Evolutionary conservation across 2,797 vertebrate genomes (phyloP).

Genomic region (Neosilurus mollespiculum): DNA sequence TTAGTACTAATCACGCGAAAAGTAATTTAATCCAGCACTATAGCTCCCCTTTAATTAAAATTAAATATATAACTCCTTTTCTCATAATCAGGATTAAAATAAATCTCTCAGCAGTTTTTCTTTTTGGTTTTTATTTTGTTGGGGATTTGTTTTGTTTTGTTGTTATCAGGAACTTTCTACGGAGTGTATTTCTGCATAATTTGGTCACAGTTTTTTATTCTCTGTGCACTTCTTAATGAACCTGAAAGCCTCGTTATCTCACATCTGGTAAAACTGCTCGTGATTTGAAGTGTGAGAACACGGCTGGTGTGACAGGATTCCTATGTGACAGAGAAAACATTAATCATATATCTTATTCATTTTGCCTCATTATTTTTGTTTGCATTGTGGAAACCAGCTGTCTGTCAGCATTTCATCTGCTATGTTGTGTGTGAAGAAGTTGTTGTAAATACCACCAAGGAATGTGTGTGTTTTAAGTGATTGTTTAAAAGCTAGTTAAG

Average conservation of each 20-base stretch:
- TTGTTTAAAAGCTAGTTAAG: neutral
- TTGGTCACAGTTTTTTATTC: neutral
- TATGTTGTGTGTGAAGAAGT: neutral
- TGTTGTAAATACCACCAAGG: neutral
- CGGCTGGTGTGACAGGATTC: slow-evolving; percentile 1
- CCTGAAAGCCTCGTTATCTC: neutral
- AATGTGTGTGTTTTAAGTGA: neutral
- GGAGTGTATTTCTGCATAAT: neutral
- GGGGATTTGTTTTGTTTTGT: too few species aligned
- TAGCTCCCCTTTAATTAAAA: too few species aligned
- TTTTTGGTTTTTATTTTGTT: neutral
- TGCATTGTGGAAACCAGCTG: neutral
- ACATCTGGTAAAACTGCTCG: neutral
- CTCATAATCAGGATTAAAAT: neutral
- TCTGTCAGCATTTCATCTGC: neutral
- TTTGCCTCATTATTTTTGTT: neutral
- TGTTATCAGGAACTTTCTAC: neutral
- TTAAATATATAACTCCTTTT: neutral
- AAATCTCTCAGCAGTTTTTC: neutral
- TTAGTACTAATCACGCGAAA: too few species aligned
- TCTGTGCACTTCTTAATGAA: neutral
- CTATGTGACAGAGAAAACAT: neutral
- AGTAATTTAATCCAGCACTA: too few species aligned
- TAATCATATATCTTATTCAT: neutral
- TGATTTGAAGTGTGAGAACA: neutral